Conservation (phyloP, 1,140 invertebrate species). For the Temnothorax longispinosus region DNA sequence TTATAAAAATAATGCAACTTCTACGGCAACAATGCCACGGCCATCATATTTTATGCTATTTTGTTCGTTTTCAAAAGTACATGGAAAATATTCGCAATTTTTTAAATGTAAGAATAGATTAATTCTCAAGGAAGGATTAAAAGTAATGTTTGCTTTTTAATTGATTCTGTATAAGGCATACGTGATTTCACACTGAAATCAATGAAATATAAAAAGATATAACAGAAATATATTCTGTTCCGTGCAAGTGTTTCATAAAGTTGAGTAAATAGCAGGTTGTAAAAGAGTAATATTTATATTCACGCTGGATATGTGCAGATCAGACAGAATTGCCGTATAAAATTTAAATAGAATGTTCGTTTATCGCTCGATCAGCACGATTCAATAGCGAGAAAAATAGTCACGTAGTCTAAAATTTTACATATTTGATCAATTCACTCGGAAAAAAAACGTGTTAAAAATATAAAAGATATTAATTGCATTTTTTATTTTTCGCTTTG, state of each 20-base stretch:
- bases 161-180: neutral
- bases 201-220: neutral
- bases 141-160: neutral
- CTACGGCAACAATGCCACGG: neutral
- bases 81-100: neutral
- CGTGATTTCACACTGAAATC: neutral
- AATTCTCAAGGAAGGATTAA: neutral
- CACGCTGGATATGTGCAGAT: neutral
- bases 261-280: constrained; percentile 26
- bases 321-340: neutral
- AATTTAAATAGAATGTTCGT: constrained; percentile 3
- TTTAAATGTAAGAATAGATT: neutral
- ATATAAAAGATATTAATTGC: neutral
- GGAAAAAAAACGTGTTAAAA: neutral
- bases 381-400: neutral
- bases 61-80: neutral
- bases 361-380: neutral
- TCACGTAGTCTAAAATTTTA: neutral
- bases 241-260: constrained; percentile 1
- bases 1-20: neutral
- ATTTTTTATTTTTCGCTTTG: neutral
- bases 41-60: neutral
- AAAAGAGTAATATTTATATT: constrained; percentile 40
- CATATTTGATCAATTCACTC: neutral
- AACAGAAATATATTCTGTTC: neutral